A percentile compares a stretch with the other conserved stretches of the same genome.
These are phyloP conservation scores for Synergus japonicus DNA, from an alignment of 2,888 invertebrate species.

Conservation along the genomic window DNA sequence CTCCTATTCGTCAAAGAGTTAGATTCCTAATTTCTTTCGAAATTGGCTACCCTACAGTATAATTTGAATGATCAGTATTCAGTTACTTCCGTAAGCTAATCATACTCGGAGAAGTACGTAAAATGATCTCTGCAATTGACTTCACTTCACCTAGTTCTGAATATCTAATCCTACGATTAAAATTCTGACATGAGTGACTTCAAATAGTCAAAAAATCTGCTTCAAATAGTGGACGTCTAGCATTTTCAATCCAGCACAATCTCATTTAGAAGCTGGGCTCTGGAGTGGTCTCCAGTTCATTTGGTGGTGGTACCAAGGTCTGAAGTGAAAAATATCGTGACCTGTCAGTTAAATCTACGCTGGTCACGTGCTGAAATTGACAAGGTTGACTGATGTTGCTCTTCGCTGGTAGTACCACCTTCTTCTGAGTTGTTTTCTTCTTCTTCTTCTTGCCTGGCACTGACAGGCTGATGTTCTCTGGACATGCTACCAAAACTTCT, in stretches of 20 bases:
- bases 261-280: conserved; percentile 65
- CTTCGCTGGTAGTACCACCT: conserved; percentile 84
- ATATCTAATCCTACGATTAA: conserved; percentile 23
- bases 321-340: conserved; percentile 84
- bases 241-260: neutral
- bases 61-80: neutral
- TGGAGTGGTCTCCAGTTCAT: conserved; percentile 65
- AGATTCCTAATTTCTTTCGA: neutral
- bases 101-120: neutral
- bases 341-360: conserved; percentile 84
- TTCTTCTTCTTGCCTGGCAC: conserved; percentile 83
- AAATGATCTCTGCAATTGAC: conserved; percentile 9
- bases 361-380: conserved; percentile 90
- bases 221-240: conserved; percentile 12
- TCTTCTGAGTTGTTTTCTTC: conserved; percentile 80
- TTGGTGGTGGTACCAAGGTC: conserved; percentile 79
- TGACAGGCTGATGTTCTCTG: conserved; percentile 87
- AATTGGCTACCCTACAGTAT: neutral
- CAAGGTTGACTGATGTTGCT: conserved; percentile 91
- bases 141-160: neutral
- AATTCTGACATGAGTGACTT: conserved; percentile 22
- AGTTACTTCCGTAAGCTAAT: neutral
- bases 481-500: conserved; percentile 85
- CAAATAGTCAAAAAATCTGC: neutral
- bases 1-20: neutral